These are phyloP conservation scores for Beris morrisii DNA, from an alignment of 2,888 invertebrate genomes.

Conservation along the genomic window DNA sequence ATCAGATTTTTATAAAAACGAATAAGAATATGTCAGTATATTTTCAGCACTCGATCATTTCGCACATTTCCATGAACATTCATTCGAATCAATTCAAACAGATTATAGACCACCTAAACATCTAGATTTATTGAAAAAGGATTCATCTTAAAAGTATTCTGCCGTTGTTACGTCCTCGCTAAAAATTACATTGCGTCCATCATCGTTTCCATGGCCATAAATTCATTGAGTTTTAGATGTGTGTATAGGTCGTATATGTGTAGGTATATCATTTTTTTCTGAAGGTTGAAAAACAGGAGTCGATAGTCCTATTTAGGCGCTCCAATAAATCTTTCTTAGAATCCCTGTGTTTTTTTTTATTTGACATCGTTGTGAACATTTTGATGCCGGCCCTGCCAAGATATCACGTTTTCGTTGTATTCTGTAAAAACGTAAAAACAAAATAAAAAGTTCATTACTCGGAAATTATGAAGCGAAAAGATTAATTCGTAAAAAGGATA, in stretches of 20 bases:
- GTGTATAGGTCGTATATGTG: conserved; percentile 8
- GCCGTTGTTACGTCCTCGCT: conserved; percentile 3
- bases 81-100: too few species aligned
- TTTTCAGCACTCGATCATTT: background rate
- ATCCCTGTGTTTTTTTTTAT: background rate
- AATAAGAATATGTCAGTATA: conserved; percentile 9
- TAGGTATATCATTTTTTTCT: background rate
- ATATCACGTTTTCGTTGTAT: conserved; percentile 25
- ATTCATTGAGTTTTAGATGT: conserved; percentile 24
- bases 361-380: conserved; percentile 18
- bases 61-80: too few species aligned
- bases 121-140: conserved; percentile 24
- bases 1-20: conserved; percentile 8
- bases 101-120: conserved; percentile 22
- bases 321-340: conserved; percentile 14
- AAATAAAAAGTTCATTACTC: background rate
- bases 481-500: background rate
- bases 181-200: conserved; percentile 22
- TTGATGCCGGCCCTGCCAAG: conserved; percentile 23
- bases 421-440: conserved; percentile 21
- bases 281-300: background rate
- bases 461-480: background rate
- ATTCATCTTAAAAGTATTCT: conserved; percentile 15
- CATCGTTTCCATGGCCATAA: conserved; percentile 23
- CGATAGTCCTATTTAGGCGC: conserved; percentile 6